These are phyloP conservation scores for Eurytoma adleriae DNA, from an alignment of 2,888 invertebrate species.

Conservation along the genomic window DNA sequence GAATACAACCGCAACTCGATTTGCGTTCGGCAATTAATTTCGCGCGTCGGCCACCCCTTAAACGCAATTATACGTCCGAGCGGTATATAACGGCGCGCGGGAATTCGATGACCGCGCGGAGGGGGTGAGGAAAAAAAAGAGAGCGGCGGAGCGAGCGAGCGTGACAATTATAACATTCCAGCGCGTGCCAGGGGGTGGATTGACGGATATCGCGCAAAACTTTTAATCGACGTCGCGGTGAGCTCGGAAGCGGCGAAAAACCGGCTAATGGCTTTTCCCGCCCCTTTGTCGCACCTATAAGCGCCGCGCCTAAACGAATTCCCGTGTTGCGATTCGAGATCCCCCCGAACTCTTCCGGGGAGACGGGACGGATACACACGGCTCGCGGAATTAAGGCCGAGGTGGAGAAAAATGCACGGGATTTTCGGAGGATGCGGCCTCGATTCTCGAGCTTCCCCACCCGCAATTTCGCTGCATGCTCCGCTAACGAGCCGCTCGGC, in stretches of 20 bases:
- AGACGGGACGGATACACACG: no score
- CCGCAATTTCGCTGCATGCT: no score
- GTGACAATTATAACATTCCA: no score
- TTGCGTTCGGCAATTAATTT: no score
- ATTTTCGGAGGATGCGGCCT: no score
- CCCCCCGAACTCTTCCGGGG: neutral
- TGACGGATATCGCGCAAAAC: slow-evolving; percentile 51
- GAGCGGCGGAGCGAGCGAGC: neutral
- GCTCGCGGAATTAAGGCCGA: no score
- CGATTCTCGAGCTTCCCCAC: no score
- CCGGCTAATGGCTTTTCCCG: slow-evolving; percentile 46
- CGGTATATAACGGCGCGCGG: neutral
- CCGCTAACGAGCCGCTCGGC: no score
- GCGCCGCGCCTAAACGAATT: slow-evolving; percentile 54
- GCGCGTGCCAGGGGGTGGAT: slow-evolving; percentile 4
- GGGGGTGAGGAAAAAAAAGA: neutral
- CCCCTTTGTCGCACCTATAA: slow-evolving; percentile 23
- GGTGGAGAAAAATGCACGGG: no score
- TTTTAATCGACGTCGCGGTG: slow-evolving; percentile 50
- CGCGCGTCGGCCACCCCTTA: no score
- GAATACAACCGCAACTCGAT: no score
- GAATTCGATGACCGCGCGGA: neutral
- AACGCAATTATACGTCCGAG: neutral
- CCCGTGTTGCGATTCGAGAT: slow-evolving; percentile 19
- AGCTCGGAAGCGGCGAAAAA: slow-evolving; percentile 10